Percentiles rank a stretch among this genome's conserved stretches.
Evolutionary conservation across 1,140 invertebrate genomes (phyloP).

Genomic region (Rhagoletis pomonella): DNA sequence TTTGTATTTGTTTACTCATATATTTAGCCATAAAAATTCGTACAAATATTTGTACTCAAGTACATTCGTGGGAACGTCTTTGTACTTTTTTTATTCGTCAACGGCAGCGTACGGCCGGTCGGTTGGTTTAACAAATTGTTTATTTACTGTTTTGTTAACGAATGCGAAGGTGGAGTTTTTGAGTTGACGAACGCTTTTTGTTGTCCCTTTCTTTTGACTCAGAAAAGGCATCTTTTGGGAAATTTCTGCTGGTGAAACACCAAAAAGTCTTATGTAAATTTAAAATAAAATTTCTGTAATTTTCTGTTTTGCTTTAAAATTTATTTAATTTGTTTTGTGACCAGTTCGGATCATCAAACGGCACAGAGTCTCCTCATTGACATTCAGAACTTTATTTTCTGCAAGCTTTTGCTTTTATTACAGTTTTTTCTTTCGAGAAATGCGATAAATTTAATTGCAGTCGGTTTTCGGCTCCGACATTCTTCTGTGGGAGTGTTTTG

Average conservation of each 20-base stretch:
- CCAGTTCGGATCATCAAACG: too few species aligned
- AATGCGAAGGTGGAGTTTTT: neutral
- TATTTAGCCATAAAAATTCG: slow-evolving; percentile 7
- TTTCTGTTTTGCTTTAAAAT: too few species aligned
- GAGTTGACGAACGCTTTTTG: neutral
- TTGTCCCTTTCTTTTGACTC: neutral
- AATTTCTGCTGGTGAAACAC: neutral
- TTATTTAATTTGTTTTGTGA: too few species aligned
- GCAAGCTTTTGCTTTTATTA: neutral
- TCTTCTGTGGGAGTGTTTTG: slow-evolving; percentile 27
- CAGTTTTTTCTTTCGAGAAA: neutral
- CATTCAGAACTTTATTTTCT: neutral
- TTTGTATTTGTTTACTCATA: neutral
- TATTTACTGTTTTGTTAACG: neutral
- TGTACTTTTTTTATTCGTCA: too few species aligned
- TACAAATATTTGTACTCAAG: neutral
- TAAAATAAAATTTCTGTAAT: too few species aligned
- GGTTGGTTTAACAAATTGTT: neutral
- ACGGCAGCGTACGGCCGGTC: neutral
- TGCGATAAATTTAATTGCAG: slow-evolving; percentile 25
- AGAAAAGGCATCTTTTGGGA: neutral
- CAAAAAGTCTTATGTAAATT: too few species aligned
- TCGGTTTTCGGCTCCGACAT: slow-evolving; percentile 31
- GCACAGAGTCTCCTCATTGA: neutral
- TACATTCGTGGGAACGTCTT: neutral